These are phyloP conservation scores for Pammene fasciana DNA, from an alignment of 2,888 invertebrate species.

Conservation along the genomic window DNA sequence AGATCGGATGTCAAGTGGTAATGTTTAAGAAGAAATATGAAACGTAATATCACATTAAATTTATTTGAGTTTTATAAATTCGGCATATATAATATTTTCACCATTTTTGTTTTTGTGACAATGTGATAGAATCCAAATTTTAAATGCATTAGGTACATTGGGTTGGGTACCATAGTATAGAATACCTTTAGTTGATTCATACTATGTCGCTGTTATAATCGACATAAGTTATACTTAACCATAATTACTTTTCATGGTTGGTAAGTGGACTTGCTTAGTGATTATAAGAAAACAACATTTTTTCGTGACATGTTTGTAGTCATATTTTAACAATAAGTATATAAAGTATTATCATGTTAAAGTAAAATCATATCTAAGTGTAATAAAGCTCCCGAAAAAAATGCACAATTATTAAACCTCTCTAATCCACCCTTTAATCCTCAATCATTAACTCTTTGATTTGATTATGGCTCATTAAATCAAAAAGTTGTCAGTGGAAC, in stretches of 20 bases:
- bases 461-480: not conserved
- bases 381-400: not conserved
- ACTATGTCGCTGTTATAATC: too few relatives aligned
- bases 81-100: conserved; percentile 7
- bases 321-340: too few relatives aligned
- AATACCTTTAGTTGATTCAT: too few relatives aligned
- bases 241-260: too few relatives aligned
- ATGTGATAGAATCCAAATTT: not conserved
- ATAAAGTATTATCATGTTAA: too few relatives aligned
- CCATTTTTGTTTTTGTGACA: conserved; percentile 10
- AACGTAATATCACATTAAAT: conserved; percentile 40
- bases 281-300: too few relatives aligned
- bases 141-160: too few relatives aligned
- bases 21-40: conserved; percentile 5
- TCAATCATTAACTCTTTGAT: too few relatives aligned
- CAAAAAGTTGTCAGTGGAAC: conserved; percentile 1
- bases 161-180: too few relatives aligned
- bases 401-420: not conserved
- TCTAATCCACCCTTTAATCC: not conserved
- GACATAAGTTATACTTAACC: too few relatives aligned
- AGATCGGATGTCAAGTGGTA: not conserved
- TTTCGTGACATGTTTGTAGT: too few relatives aligned
- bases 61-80: conserved; percentile 34
- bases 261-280: too few relatives aligned
- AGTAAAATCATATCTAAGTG: not conserved